phyloP scores from a whole-genome alignment of 2,888 invertebrate genomes.

The Leucophenga maculata region DNA sequence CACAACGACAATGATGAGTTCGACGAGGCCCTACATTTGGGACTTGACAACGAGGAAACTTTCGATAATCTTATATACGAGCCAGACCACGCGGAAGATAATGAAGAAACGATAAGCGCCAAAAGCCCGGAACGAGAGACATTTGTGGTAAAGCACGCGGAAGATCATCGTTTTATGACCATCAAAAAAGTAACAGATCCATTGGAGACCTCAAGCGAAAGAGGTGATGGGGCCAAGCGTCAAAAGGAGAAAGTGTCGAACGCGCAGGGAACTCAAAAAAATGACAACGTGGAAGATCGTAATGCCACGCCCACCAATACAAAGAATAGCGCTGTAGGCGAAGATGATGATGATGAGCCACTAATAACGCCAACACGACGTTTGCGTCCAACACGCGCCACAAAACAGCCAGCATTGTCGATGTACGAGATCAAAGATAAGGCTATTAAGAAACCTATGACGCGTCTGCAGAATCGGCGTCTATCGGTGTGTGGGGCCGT shows the following conservation, averaged over 20 bases:
- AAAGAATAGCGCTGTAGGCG: neutral
- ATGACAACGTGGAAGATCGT: too few species aligned
- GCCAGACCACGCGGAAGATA: conserved; percentile 20
- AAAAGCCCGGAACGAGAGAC: conserved; percentile 9
- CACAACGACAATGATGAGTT: neutral
- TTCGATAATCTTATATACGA: neutral
- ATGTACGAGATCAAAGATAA: conserved; percentile 31
- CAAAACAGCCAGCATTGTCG: neutral
- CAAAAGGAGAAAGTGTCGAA: too few species aligned
- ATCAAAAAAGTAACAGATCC: conserved; percentile 16
- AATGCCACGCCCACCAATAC: too few species aligned
- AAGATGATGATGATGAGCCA: neutral
- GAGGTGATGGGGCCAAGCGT: neutral
- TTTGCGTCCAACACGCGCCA: conserved; percentile 33
- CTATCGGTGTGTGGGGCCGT: conserved; percentile 46
- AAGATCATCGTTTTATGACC: neutral
- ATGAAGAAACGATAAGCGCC: conserved; percentile 35
- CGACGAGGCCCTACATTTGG: neutral
- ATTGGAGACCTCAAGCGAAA: neutral
- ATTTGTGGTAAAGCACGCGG: conserved; percentile 4
- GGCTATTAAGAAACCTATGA: conserved; percentile 42
- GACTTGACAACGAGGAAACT: neutral
- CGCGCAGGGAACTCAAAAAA: too few species aligned
- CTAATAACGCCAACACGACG: neutral
- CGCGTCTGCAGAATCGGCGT: conserved; percentile 48